A percentile compares a stretch with the other conserved stretches of the same genome.
These are phyloP conservation scores for Lasioglossum pauxillum DNA, from an alignment of 2,888 invertebrate genomes.

Conservation along the genomic window DNA sequence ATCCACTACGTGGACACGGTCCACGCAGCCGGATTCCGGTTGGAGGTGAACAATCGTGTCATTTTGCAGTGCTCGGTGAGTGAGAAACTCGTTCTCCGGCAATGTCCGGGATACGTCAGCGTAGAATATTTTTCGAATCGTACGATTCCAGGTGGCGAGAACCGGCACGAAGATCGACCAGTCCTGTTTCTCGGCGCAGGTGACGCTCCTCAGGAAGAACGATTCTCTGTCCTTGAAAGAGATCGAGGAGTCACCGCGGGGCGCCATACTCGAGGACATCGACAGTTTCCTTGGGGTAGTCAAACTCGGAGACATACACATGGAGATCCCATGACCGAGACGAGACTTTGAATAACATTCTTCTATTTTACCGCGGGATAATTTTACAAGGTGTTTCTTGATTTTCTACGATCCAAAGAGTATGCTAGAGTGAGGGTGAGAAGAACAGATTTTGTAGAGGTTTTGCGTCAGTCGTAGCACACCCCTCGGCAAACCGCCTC, in stretches of 20 bases:
- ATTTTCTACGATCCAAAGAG: constrained; percentile 48
- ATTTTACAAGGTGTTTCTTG: constrained; percentile 16
- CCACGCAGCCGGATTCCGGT: constrained; percentile 91
- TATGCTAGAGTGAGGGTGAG: background rate
- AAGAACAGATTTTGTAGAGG: background rate
- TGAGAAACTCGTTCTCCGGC: background rate
- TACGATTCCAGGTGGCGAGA: background rate
- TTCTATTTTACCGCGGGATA: constrained; percentile 40
- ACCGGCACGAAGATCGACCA: constrained; percentile 48
- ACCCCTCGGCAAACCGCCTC: constrained; percentile 1
- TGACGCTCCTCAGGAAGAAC: constrained; percentile 81
- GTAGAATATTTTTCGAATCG: background rate
- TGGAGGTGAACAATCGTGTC: constrained; percentile 87
- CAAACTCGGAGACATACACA: constrained; percentile 86
- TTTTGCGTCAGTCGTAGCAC: constrained; percentile 21
- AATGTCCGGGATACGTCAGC: background rate
- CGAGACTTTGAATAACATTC: constrained; percentile 46
- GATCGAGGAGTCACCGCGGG: constrained; percentile 87
- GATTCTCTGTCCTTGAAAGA: constrained; percentile 90
- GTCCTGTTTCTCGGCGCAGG: constrained; percentile 80
- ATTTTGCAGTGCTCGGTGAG: constrained; percentile 89
- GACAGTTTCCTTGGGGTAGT: constrained; percentile 94
- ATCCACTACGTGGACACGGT: constrained; percentile 92
- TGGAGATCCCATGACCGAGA: background rate
- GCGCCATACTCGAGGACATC: constrained; percentile 89